A percentile compares a stretch with the other conserved stretches of the same genome.
Conservation (phyloP, 2,888 invertebrate genomes). For the Elysia crispata region DNA sequence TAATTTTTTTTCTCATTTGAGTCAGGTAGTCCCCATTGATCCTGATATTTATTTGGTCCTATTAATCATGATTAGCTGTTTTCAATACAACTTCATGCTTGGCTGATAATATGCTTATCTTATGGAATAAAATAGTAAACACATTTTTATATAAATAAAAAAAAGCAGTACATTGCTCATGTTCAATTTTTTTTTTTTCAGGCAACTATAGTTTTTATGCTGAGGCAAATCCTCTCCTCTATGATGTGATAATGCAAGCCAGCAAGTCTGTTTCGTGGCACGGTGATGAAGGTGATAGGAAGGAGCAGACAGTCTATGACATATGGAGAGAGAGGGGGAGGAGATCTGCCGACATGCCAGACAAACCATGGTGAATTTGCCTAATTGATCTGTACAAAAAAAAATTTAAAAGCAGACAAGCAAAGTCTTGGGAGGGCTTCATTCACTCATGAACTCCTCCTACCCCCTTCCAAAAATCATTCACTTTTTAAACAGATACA, state of each 20-base stretch:
- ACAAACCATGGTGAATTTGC: constrained; percentile 47
- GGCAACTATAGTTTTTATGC: constrained; percentile 72
- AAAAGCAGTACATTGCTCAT: neutral
- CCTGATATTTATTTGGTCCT: no score
- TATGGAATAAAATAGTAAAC: no score
- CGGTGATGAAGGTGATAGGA: constrained; percentile 48
- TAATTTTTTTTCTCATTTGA: no score
- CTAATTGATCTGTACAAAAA: neutral
- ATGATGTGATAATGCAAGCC: constrained; percentile 64
- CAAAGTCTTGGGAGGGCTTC: neutral
- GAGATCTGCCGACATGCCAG: constrained; percentile 44
- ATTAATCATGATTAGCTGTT: no score
- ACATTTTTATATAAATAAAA: no score
- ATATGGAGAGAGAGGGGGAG: constrained; percentile 62
- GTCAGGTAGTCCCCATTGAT: no score
- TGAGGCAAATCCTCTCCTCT: constrained; percentile 67
- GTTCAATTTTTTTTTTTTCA: constrained; percentile 47
- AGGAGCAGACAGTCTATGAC: constrained; percentile 63
- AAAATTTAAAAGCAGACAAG: neutral
- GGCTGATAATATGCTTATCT: no score
- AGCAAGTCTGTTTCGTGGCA: constrained; percentile 61
- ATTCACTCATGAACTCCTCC: no score
- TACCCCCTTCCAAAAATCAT: no score
- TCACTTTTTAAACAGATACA: no score
- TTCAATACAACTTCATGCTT: no score